Base-by-base conservation (phyloP, 2,797 vertebrate genomes). In the Thalassophryne amazonica region DNA sequence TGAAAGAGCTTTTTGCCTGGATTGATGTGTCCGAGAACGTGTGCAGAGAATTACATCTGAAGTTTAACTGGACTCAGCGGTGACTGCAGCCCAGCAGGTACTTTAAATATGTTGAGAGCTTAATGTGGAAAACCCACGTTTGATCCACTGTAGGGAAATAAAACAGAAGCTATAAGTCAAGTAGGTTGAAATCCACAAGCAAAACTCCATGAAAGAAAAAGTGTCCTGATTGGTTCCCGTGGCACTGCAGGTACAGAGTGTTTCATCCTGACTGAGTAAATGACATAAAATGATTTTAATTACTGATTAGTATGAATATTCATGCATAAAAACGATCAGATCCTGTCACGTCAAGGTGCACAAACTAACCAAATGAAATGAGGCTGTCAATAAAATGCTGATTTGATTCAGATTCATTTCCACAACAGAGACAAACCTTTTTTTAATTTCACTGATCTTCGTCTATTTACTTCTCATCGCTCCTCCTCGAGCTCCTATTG, bases 71-170 rank as follows among this genome's bases (percentile, higher is more conserved):
- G 64, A 54, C 40, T 69, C 53, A 30, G 69, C 11, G 17, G 38
- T 41, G 75, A 72, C 74, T 62, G 21, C 17, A 20, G 63, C 12
- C 62, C 83, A 70, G 64, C 60, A 61, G 62, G 50, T 72, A 54
- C 47, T 45, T 49, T 55, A 76, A 72, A 77, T 66, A 67, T 51
- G 33, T 37, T 10, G 51, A 47, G 53, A 61, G 62, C 46, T 62
- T 54, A 36, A 71, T 39, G 19, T 33, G 50, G 53, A 34, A 58
- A 47, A 60, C 38, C n/a, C 33, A 33, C 7, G 42, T 66, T 76
- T 59, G 54, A 59, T 36, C 45, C 41, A 24, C 21, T 48, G 42
- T 49, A 16, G 28, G 12, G 24, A 53, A 27, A 10, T 16, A 11
- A 0, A 42, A 51, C 54, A 19, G 29, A 19, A 33, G 14, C 28